Conservation (phyloP, 2,113 vertebrate species). For the Myrmecobius fasciatus region DNA sequence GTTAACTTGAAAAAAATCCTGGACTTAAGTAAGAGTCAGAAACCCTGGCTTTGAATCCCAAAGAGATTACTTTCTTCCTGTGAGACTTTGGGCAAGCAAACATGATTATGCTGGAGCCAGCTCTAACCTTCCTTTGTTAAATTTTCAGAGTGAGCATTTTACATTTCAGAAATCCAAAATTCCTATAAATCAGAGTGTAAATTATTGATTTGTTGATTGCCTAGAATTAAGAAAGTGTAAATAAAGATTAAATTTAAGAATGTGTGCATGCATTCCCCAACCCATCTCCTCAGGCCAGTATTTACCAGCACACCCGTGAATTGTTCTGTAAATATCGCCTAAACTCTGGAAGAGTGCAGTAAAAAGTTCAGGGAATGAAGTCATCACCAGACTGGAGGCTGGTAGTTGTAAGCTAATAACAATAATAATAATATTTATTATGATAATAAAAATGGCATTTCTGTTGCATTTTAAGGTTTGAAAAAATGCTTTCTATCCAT, state of each 20-base stretch:
- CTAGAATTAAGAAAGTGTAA: not conserved
- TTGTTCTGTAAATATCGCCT: not conserved
- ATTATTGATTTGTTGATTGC: not conserved
- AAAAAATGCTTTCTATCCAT: not conserved
- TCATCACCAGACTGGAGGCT: not conserved
- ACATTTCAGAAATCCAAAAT: too few species aligned
- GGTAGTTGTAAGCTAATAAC: not conserved
- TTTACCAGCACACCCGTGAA: not conserved
- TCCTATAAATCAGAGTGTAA: not conserved
- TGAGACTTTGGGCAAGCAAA: not conserved
- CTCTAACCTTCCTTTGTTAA: not conserved
- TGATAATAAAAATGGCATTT: not conserved
- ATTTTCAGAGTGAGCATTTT: not conserved
- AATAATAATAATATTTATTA: not conserved
- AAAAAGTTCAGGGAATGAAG: not conserved
- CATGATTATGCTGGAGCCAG: not conserved
- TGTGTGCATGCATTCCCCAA: not conserved
- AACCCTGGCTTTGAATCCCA: too few species aligned
- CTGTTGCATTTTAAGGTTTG: not conserved
- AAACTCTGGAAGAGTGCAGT: not conserved
- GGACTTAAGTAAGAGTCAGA: too few species aligned
- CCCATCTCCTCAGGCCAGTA: not conserved
- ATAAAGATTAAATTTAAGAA: not conserved
- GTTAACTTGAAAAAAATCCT: not conserved
- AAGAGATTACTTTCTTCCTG: not conserved